phyloP scores from a whole-genome alignment of 2,888 invertebrate species.

The Exephanes ischioxanthus region DNA sequence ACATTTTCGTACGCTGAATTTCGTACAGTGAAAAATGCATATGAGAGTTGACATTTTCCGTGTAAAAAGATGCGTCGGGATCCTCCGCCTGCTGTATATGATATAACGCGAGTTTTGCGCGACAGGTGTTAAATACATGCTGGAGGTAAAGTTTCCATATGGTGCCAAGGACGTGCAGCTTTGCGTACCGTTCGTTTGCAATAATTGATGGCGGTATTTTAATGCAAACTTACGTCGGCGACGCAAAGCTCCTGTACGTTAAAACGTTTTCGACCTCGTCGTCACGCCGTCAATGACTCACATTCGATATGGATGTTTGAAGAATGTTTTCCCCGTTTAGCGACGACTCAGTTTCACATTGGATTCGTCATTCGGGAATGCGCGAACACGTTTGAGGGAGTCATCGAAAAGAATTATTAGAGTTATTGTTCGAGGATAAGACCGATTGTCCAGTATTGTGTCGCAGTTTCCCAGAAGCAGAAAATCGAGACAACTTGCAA shows the following conservation, averaged over 20 bases:
- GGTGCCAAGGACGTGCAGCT: conserved; percentile 45
- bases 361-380: conserved; percentile 34
- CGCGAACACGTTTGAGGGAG: not conserved
- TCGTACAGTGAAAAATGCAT: not conserved
- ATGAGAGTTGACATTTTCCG: not conserved
- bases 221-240: conserved; percentile 28
- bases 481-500: not conserved
- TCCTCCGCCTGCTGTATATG: not conserved
- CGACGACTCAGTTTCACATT: conserved; percentile 7
- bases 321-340: conserved; percentile 34
- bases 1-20: no score
- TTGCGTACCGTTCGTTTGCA: conserved; percentile 33
- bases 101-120: not conserved
- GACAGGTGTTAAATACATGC: conserved; percentile 18
- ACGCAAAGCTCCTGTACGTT: not conserved
- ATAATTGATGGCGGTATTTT: conserved; percentile 43
- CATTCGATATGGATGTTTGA: conserved; percentile 15
- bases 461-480: not conserved
- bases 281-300: conserved; percentile 12
- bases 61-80: not conserved
- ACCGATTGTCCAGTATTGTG: not conserved
- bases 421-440: not conserved
- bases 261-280: conserved; percentile 11
- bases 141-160: conserved; percentile 30
- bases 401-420: conserved; percentile 19